Conservation (phyloP, 2,797 vertebrate species). For the Urosaurus nigricauda region DNA sequence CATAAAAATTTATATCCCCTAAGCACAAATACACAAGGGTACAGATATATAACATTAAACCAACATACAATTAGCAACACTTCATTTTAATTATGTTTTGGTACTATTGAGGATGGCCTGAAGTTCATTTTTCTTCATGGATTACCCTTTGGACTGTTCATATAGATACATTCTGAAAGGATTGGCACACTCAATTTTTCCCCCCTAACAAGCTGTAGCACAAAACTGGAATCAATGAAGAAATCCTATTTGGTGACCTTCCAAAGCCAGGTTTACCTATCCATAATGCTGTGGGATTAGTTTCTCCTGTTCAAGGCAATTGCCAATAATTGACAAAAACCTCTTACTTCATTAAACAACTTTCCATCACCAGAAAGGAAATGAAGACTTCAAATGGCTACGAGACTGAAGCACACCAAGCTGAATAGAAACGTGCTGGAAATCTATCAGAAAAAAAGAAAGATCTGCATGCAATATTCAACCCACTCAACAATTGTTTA, state of each 20-base stretch:
- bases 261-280: constrained; percentile 21
- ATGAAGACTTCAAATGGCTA: constrained; percentile 47
- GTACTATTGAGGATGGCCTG: constrained; percentile 72
- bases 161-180: constrained; percentile 64
- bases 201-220: constrained; percentile 45
- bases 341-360: constrained; percentile 59
- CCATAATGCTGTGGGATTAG: not conserved
- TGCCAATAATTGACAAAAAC: constrained; percentile 60
- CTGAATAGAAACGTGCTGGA: constrained; percentile 11
- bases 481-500: not conserved
- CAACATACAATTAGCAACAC: constrained; percentile 77
- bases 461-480: constrained; percentile 16
- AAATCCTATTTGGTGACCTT: constrained; percentile 25
- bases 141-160: constrained; percentile 66
- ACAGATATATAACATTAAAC: constrained; percentile 67
- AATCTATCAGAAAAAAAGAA: constrained; percentile 34
- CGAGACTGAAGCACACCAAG: constrained; percentile 32
- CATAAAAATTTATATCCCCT: constrained; percentile 70
- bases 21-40: constrained; percentile 64
- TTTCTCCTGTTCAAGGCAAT: constrained; percentile 42
- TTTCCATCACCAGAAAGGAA: constrained; percentile 41
- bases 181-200: constrained; percentile 44
- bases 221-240: constrained; percentile 40
- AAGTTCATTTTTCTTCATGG: constrained; percentile 74
- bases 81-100: constrained; percentile 80